Evolutionary conservation across 2,797 vertebrate species (phyloP), one percentile per base, ranked within the genome.

Genomic region (Halcyon badia): DNA sequence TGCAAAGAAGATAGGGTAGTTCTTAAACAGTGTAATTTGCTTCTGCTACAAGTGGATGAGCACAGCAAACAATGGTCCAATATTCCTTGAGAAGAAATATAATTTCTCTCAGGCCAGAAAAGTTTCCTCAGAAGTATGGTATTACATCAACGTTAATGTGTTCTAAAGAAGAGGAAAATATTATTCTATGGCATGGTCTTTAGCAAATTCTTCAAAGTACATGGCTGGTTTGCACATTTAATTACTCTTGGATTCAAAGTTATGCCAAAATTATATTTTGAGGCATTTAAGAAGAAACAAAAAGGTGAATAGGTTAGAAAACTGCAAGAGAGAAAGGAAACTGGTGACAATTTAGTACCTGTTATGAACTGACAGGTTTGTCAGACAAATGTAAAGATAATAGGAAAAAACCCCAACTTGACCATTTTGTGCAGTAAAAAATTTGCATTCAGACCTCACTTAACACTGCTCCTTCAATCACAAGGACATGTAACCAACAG

Each of bases 341-440:
- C 11, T 14, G 58, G 25, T 58, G 54, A 82, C 49, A 69, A 77
- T 86, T 94, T 41, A 30, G 30, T 62, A 66, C 30, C 8, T 79
- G 30, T 69, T 54, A 44, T 16, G 61, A 19, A 28, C 31, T 33
- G 65, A 71, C 52, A 88, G 49, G 79, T 68, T 52, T 88, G 52
- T 83, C 80, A 76, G 33, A 79, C 64, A 90, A 75, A 88, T 22
- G 26, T 21, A 83, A 88, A 90, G 75, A 79, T 83, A 95, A 83
- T 25, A 20, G 70, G 46, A 64, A 71, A 57, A 39, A 92, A 96
- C 46, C 28, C 2, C 31, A 73, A 68, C 65, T 42, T 48, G 69
- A 58, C 72, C 51, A 61, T 16, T 52, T 35, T 68, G 52, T 75
- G 20, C 33, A 79, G 21, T 5, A 57, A 28, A 44, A 35, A 72